Percentiles rank a stretch among this genome's conserved stretches.
Conservation (phyloP, 1,140 invertebrate species). For the Wasmannia auropunctata region DNA sequence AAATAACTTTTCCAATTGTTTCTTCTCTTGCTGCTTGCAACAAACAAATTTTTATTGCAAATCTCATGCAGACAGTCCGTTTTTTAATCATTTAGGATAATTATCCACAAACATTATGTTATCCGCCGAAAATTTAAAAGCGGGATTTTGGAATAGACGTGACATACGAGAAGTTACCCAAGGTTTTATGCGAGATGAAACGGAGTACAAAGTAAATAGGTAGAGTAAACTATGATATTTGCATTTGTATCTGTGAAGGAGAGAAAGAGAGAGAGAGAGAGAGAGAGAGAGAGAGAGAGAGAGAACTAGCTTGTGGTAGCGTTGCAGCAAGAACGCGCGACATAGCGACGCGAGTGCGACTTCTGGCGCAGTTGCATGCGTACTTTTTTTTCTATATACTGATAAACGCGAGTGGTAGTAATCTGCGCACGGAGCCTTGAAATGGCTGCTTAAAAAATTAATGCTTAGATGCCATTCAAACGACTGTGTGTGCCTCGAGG, state of each 20-base stretch:
- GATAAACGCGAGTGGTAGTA: constrained; percentile 37
- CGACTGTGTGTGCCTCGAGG: background rate
- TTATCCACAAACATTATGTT: background rate
- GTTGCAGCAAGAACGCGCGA: background rate
- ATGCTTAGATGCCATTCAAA: constrained; percentile 30
- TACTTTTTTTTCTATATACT: background rate
- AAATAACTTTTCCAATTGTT: background rate
- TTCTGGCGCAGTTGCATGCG: background rate
- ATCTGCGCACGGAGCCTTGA: background rate
- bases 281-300: background rate
- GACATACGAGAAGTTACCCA: constrained; percentile 21
- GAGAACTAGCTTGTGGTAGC: background rate
- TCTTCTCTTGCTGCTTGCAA: background rate
- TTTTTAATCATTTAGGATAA: background rate
- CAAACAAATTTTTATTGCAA: background rate
- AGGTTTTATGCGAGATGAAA: constrained; percentile 46
- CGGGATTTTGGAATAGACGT: background rate
- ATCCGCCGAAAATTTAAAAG: constrained; percentile 27
- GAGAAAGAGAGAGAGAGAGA: background rate
- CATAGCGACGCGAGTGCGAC: background rate
- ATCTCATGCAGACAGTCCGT: background rate
- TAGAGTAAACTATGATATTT: constrained; percentile 49
- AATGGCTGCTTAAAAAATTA: constrained; percentile 49
- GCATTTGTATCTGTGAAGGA: background rate
- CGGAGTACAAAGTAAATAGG: constrained; percentile 24